These are phyloP conservation scores for Erebia epiphron DNA, from an alignment of 2,888 invertebrate genomes.

Conservation along the genomic window DNA sequence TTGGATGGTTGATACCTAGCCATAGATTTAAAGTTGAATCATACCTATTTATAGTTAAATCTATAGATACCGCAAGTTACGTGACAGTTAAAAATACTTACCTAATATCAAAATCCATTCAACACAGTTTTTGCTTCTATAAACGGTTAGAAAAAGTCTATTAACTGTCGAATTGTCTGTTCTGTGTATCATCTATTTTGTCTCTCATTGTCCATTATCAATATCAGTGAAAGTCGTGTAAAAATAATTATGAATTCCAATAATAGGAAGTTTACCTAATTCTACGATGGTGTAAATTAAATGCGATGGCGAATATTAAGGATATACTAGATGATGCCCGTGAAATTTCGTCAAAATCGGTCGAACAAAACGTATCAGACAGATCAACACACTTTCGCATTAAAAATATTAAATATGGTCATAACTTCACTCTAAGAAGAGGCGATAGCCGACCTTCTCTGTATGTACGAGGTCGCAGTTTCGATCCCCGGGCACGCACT, in stretches of 20 bases:
- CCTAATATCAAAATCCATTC: conserved; percentile 9
- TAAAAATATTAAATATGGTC: too few relatives aligned
- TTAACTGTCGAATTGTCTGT: conserved; percentile 3
- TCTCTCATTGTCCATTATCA: conserved; percentile 2
- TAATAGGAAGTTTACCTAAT: neutral
- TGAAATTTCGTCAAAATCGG: too few relatives aligned
- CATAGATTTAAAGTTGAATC: too few relatives aligned
- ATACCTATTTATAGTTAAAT: too few relatives aligned
- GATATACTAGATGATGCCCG: too few relatives aligned
- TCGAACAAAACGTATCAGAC: too few relatives aligned
- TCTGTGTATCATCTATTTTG: conserved; percentile 12
- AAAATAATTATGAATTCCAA: neutral
- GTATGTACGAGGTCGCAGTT: too few relatives aligned
- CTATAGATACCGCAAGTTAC: neutral
- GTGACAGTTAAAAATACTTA: conserved; percentile 1
- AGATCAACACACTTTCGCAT: too few relatives aligned
- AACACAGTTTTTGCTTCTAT: conserved; percentile 10
- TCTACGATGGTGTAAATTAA: neutral
- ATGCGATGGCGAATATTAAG: neutral
- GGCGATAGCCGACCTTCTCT: too few relatives aligned
- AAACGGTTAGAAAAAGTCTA: conserved; percentile 15
- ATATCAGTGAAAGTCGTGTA: conserved; percentile 6
- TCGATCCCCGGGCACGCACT: too few relatives aligned
- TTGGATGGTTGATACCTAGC: too few relatives aligned
- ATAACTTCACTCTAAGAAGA: too few relatives aligned